A percentile compares a stretch with the other conserved stretches of the same genome.
phyloP scores from a whole-genome alignment of 1,140 invertebrate genomes.

The Dendroctonus valens region DNA sequence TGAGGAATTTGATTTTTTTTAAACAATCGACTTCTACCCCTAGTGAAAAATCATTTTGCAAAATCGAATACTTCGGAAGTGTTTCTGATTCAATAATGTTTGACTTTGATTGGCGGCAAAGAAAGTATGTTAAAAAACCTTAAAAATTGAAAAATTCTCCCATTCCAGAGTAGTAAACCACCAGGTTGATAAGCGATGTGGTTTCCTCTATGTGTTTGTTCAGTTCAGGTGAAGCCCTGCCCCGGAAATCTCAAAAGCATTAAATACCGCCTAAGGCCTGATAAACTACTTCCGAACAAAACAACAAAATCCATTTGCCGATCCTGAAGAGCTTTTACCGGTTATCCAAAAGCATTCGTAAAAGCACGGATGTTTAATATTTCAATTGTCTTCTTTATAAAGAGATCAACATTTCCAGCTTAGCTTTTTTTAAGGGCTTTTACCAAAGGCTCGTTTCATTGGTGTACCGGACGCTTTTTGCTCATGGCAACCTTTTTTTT shows the following conservation, averaged over 20 bases:
- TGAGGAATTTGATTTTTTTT: too few species aligned
- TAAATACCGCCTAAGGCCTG: conserved; percentile 2
- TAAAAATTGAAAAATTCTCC: too few species aligned
- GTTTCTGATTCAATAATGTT: too few species aligned
- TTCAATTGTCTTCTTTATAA: conserved; percentile 28
- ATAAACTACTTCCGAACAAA: conserved; percentile 14
- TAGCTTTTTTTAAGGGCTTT: conserved; percentile 11
- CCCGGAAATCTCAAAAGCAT: conserved; percentile 4
- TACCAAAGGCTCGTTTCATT: conserved; percentile 2
- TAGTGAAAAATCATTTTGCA: too few species aligned
- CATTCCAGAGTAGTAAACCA: too few species aligned
- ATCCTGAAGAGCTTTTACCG: conserved; percentile 21
- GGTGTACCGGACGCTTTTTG: conserved; percentile 6
- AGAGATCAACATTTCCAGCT: conserved; percentile 20
- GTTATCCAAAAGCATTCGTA: conserved; percentile 20
- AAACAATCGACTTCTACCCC: too few species aligned
- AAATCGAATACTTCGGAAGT: too few species aligned
- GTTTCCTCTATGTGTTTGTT: too few species aligned
- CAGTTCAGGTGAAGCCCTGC: too few species aligned
- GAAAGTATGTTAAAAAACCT: too few species aligned
- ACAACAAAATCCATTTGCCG: conserved; percentile 20
- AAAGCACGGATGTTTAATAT: conserved; percentile 25
- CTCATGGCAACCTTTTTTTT: background rate
- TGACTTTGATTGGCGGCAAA: too few species aligned
- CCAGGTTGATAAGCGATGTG: too few species aligned